These are phyloP conservation scores for Muricea muricata DNA, from an alignment of 92 coral and sea anemone species.

Conservation along the genomic window DNA sequence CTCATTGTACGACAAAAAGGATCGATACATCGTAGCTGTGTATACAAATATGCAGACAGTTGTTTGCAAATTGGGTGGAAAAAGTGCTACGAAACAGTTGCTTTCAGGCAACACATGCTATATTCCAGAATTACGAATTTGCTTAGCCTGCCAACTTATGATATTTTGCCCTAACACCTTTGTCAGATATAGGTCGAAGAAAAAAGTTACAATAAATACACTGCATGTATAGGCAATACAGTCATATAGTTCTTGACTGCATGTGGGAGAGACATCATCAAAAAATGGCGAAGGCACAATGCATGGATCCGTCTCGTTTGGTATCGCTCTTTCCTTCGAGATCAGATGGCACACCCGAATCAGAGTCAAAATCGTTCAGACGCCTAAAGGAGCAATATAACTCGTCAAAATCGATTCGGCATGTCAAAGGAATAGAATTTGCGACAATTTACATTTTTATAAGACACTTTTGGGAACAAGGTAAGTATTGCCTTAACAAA, in stretches of 20 bases:
- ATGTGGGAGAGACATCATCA: not conserved
- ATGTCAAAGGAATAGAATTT: not conserved
- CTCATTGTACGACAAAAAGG: too few relatives aligned
- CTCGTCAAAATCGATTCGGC: not conserved
- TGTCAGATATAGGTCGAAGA: not conserved
- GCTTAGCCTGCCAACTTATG: not conserved
- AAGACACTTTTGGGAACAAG: not conserved
- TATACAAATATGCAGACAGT: too few relatives aligned
- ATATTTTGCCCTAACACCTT: not conserved
- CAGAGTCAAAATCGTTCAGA: not conserved
- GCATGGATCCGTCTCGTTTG: not conserved
- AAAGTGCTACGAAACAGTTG: too few relatives aligned
- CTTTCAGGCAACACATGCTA: too few relatives aligned
- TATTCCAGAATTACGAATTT: too few relatives aligned
- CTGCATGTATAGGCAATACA: not conserved
- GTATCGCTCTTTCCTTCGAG: not conserved
- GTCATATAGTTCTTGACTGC: not conserved
- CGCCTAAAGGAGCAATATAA: not conserved
- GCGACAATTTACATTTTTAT: not conserved
- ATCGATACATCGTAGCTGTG: too few relatives aligned
- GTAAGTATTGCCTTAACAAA: not conserved
- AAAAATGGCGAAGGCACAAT: not conserved
- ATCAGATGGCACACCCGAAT: not conserved
- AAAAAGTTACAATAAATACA: not conserved
- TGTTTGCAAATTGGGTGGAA: too few relatives aligned